Base-by-base conservation (phyloP, 2,113 vertebrate genomes). In the Nannobrachium achirus region DNA sequence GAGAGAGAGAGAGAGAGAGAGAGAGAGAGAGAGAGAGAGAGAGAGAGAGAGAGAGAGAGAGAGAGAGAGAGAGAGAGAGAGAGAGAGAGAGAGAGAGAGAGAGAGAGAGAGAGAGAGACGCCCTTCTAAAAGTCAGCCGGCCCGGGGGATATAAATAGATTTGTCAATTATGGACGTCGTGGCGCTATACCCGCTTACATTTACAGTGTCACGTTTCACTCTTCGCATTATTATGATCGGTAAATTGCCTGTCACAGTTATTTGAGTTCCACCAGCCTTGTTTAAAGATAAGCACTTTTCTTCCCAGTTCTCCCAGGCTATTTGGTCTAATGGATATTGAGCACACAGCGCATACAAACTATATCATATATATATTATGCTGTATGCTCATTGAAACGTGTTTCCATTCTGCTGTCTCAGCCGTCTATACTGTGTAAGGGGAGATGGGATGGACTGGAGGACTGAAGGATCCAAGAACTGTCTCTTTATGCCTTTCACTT, bases 161-260 rank as follows among this genome's bases (percentile, higher is more conserved):
- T 59, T 73, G 84, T 86, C 87, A 85, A 52, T 83, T 11, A 16
- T 55, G 63, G 75, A 71, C 6, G 20, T 87, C 6, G 20, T 87
- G 72, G 69, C 64, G 13, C 7, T 33, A 33, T 33, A 51, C 58
- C 71, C 67, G 19, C n/a, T 83, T 78, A 57, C 41, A 67, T 75
- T 81, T 73, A 50, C 78, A 58, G 86, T 75, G 69, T 87, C 75
- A 49, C 73, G 76, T 90, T 82, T 83, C 80, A 66, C 46, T 57
- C 68, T n/a, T 57, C 56, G 64, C 72, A 66, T 81, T 78, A 78
- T 68, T 77, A 6, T 50, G 68, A 81, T 79, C 65, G 11, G 63
- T 80, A 86, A 89, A 85, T 76, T 81, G 81, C 75, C 64, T 83
- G 74, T 84, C 78, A 81, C 76, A 82, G 67, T 81, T 70, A 68